phyloP scores from a whole-genome alignment of 1,140 invertebrate genomes.

The Drosophila sproati region DNA sequence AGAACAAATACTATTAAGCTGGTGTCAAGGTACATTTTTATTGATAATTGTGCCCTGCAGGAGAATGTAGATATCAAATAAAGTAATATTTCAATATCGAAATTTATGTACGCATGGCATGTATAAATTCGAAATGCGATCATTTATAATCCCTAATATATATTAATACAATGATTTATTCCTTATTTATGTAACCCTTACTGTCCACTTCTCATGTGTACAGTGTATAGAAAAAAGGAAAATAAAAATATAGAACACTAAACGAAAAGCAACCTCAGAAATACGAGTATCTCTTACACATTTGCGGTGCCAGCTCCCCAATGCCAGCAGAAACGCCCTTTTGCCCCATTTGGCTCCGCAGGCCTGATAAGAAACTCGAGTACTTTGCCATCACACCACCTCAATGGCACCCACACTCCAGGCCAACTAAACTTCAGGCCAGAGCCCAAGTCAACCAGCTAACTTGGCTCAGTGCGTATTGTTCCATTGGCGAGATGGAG shows the following conservation, averaged over 20 bases:
- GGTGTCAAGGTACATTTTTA: no score
- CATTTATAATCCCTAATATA: no score
- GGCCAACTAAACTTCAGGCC: slow-evolving; percentile 26
- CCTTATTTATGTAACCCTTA: background rate
- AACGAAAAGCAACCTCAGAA: slow-evolving; percentile 10
- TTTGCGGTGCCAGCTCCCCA: slow-evolving; percentile 34
- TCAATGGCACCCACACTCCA: slow-evolving; percentile 14
- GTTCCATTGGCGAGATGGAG: slow-evolving; percentile 45
- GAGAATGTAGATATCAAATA: no score
- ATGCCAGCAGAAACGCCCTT: background rate
- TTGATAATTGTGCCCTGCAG: no score
- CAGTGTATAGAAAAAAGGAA: background rate
- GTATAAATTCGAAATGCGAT: no score
- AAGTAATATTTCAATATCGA: no score
- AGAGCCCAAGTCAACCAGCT: slow-evolving; percentile 35
- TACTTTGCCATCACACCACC: slow-evolving; percentile 17
- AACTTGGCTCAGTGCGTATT: slow-evolving; percentile 38
- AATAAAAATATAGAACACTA: background rate
- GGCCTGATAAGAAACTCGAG: slow-evolving; percentile 43
- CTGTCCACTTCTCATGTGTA: background rate
- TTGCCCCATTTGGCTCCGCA: slow-evolving; percentile 1
- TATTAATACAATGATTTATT: background rate
- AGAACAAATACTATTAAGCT: no score
- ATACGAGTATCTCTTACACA: slow-evolving; percentile 49
- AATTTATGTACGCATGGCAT: no score